Evolutionary conservation across 64 coral and sea anemone genomes (phyloP).

Genomic region (Acropora yongei): DNA sequence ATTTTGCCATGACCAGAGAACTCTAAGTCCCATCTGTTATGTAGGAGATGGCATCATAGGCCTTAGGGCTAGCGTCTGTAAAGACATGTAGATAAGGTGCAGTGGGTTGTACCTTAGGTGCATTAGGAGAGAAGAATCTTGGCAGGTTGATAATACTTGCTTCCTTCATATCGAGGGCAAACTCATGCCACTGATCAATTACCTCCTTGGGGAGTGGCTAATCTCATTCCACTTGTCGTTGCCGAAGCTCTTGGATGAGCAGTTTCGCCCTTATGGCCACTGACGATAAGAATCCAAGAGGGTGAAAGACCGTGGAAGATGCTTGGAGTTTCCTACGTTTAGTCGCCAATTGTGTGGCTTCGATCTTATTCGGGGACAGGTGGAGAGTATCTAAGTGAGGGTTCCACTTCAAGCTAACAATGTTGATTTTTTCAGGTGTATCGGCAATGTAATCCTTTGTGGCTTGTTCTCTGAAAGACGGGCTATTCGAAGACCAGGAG

Average conservation of each 20-base stretch:
- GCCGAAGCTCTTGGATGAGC: background rate
- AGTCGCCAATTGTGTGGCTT: no score
- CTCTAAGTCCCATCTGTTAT: slow-evolving; percentile 1
- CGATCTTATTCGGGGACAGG: background rate
- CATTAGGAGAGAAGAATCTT: background rate
- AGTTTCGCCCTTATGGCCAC: no score
- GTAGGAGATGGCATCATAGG: slow-evolving; percentile 58
- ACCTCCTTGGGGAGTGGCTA: slow-evolving; percentile 38
- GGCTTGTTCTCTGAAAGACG: background rate
- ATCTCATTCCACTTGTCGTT: slow-evolving; percentile 5
- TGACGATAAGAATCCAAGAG: no score
- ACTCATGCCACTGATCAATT: slow-evolving; percentile 3
- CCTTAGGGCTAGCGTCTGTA: slow-evolving; percentile 52
- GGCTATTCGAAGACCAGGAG: slow-evolving; percentile 53
- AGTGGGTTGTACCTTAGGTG: background rate
- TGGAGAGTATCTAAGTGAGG: background rate
- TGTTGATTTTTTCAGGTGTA: slow-evolving; percentile 18
- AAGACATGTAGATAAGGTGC: slow-evolving; percentile 41
- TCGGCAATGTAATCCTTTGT: slow-evolving; percentile 16
- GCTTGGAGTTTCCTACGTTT: no score
- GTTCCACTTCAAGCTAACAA: slow-evolving; percentile 31
- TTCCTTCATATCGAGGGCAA: slow-evolving; percentile 31
- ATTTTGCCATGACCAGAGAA: slow-evolving; percentile 70
- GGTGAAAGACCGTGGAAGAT: no score
- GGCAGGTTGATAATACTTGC: slow-evolving; percentile 24